Percentiles rank a stretch among this genome's conserved stretches.
These are phyloP conservation scores for Meta bourneti DNA, from an alignment of 2,888 invertebrate genomes.

Conservation along the genomic window DNA sequence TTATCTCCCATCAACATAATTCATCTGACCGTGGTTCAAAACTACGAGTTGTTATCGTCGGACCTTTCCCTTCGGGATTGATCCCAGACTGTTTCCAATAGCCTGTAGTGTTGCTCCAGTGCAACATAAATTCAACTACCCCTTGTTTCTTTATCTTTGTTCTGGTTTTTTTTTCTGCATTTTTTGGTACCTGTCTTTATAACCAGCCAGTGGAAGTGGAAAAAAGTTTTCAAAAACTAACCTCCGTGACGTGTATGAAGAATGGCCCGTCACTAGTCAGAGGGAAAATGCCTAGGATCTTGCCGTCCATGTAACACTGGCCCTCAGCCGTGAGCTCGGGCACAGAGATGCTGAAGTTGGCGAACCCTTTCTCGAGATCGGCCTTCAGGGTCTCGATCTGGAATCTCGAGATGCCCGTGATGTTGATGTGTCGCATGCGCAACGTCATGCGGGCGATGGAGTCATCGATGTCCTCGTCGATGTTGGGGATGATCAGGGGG, in stretches of 20 bases:
- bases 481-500: constrained; percentile 62
- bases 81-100: too few relatives aligned
- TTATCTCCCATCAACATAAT: too few relatives aligned
- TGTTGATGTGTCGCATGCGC: constrained; percentile 59
- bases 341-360: constrained; percentile 60
- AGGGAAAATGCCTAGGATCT: constrained; percentile 64
- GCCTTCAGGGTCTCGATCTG: constrained; percentile 47
- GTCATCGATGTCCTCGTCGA: constrained; percentile 66
- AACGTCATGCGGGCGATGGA: constrained; percentile 44
- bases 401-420: constrained; percentile 59
- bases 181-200: too few relatives aligned
- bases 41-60: too few relatives aligned
- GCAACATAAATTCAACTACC: too few relatives aligned
- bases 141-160: too few relatives aligned
- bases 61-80: too few relatives aligned
- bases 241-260: constrained; percentile 48
- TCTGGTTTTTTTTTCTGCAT: too few relatives aligned
- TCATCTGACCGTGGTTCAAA: too few relatives aligned
- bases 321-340: constrained; percentile 55
- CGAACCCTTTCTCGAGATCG: constrained; percentile 67
- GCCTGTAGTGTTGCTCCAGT: too few relatives aligned
- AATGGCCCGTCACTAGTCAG: constrained; percentile 61
- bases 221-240: not conserved
- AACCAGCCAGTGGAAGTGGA: too few relatives aligned
- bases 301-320: constrained; percentile 72